Conservation (phyloP, 2,113 vertebrate genomes). For the Heterotis niloticus region DNA sequence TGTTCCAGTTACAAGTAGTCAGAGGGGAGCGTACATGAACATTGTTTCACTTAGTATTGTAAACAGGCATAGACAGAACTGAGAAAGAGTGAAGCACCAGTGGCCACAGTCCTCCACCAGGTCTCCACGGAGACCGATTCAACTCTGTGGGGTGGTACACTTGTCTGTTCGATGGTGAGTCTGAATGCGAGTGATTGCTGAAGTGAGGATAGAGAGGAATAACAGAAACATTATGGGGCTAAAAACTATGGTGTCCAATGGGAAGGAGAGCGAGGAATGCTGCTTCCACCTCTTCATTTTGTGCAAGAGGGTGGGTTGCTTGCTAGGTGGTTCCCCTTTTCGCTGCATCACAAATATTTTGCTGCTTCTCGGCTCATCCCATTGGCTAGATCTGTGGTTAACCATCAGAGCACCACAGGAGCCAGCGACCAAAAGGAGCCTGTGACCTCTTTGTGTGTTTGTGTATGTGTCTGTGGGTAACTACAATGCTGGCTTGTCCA, state of each 20-base stretch:
- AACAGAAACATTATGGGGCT: not conserved
- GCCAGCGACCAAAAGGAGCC: not conserved
- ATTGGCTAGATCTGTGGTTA: not conserved
- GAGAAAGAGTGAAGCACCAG: not conserved
- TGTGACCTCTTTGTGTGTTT: not conserved
- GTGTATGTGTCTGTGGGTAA: not conserved
- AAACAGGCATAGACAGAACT: not conserved
- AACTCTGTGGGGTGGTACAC: not conserved
- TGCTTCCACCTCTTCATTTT: conserved; percentile 23
- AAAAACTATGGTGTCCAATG: not conserved
- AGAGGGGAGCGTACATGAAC: not conserved
- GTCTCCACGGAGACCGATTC: not conserved
- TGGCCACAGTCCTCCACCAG: not conserved
- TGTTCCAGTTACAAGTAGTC: not conserved
- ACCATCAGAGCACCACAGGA: not conserved
- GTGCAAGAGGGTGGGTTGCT: too few species aligned
- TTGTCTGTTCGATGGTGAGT: not conserved
- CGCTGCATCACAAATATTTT: not conserved
- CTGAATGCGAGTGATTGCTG: not conserved
- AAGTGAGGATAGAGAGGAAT: not conserved
- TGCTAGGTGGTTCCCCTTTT: not conserved
- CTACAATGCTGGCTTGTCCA: not conserved
- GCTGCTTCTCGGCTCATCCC: too few species aligned
- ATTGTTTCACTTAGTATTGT: not conserved
- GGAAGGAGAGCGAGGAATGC: conserved; percentile 18